Evolutionary conservation across 2,797 vertebrate genomes (phyloP).

Genomic region (Neoniphon sammara): DNA sequence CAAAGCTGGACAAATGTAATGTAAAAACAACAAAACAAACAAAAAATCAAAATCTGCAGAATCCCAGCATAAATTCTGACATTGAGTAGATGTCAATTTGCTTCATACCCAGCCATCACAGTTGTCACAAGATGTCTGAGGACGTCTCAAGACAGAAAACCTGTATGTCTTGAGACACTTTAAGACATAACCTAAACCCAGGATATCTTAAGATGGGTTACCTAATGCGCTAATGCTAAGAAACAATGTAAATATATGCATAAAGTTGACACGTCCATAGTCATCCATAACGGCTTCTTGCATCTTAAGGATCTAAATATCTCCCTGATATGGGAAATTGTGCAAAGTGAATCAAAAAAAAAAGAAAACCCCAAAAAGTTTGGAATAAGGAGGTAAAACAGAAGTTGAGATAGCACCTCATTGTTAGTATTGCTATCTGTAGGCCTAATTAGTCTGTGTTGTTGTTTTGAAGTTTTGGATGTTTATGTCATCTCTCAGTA

Average conservation of each 20-base stretch:
- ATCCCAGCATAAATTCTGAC: background rate
- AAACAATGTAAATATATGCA: too few relatives aligned
- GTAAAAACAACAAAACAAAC: background rate
- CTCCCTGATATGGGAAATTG: slow-evolving; percentile 11
- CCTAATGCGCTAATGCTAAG: too few relatives aligned
- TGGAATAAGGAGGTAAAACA: background rate
- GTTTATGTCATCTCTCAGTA: slow-evolving; percentile 2
- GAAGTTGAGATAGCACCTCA: background rate
- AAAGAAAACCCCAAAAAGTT: too few relatives aligned
- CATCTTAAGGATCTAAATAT: background rate
- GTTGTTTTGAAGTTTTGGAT: slow-evolving; percentile 13
- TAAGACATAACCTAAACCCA: too few relatives aligned
- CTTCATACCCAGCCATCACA: too few relatives aligned
- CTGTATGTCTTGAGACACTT: too few relatives aligned
- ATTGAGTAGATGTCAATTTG: background rate
- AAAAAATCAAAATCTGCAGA: background rate
- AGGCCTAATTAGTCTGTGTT: slow-evolving; percentile 18
- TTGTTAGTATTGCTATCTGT: background rate
- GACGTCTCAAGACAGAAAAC: too few relatives aligned
- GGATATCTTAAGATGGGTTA: too few relatives aligned
- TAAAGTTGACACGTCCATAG: too few relatives aligned
- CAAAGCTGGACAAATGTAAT: background rate
- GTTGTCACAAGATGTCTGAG: too few relatives aligned
- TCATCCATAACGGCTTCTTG: too few relatives aligned
- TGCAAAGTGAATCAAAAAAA: too few relatives aligned